Base-by-base conservation (phyloP, 1,140 invertebrate genomes). In the Drosophila kurseongensis region DNA sequence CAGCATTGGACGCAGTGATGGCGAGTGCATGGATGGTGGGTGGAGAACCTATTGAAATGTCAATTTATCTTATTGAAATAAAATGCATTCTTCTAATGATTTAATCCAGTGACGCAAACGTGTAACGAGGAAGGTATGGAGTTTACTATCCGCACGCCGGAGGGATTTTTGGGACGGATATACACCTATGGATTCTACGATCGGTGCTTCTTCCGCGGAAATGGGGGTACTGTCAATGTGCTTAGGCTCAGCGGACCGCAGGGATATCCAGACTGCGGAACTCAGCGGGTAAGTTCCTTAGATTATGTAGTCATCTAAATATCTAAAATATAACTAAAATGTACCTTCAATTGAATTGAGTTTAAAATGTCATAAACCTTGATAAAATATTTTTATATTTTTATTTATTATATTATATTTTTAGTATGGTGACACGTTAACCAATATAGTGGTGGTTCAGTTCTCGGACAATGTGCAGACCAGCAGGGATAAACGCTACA, bases 111-210 rank as follows among this genome's bases (percentile, higher is more conserved):
- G 36, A 96, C 96, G 59, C 97, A 98, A 94, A 95, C 96, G 1
- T 98, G 97, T 92, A 97, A 96, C 81, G 96, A 97, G 93, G 97
- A 98, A 92, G 97, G 97, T 0, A 98, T 98, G 97, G 97, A 98
- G 92, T 98, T 98, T 82, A 97, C 96, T 2, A 93, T 98, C 14
- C 94, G 96, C 51, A 97, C 97, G 1, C 96, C 96, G 1, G 97
- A 98, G 93, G 96, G 96, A 38, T 98, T 98, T 89, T 94, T 96
- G 67, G 97, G 97, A 1, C 93, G 97, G 40, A 98, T 98, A 84
- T 98, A 98, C 86, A 97, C 97, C 0, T 97, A 98, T 80, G 97
- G 97, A 1, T 98, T 96, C 92, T 98, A 98, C 83, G 97, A 98
- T 85, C 94, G 97, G 32, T 98, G 97, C 86, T 98, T 97, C 93